Percentiles rank a stretch among this genome's conserved stretches.
These are phyloP conservation scores for Drosophila meridiana DNA, from an alignment of 2,888 invertebrate genomes.

Conservation along the genomic window DNA sequence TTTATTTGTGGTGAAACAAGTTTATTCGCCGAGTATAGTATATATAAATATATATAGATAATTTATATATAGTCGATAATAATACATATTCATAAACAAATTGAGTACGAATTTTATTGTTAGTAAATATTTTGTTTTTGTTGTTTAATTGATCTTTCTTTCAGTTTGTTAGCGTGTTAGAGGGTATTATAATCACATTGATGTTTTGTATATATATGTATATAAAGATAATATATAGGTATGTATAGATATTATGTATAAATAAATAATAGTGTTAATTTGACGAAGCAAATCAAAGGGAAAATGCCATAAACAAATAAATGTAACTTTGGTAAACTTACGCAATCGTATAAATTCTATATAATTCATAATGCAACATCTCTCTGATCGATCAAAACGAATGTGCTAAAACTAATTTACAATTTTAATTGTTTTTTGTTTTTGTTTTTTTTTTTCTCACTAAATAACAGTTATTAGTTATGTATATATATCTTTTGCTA, in stretches of 20 bases:
- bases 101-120: slow-evolving; percentile 65
- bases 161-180: slow-evolving; percentile 53
- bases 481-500: slow-evolving; percentile 3
- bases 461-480: slow-evolving; percentile 67
- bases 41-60: slow-evolving; percentile 58
- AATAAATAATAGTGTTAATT: slow-evolving; percentile 64
- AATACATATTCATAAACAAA: slow-evolving; percentile 74
- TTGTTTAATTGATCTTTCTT: slow-evolving; percentile 58
- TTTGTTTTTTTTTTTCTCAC: slow-evolving; percentile 34
- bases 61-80: slow-evolving; percentile 61
- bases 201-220: slow-evolving; percentile 52
- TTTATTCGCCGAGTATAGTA: slow-evolving; percentile 60
- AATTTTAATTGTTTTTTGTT: slow-evolving; percentile 14
- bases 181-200: slow-evolving; percentile 72
- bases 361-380: slow-evolving; percentile 36
- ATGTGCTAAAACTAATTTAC: slow-evolving; percentile 51
- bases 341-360: slow-evolving; percentile 76
- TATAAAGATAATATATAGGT: slow-evolving; percentile 18
- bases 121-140: slow-evolving; percentile 50
- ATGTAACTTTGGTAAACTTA: slow-evolving; percentile 78
- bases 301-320: slow-evolving; percentile 72
- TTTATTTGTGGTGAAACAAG: slow-evolving; percentile 44
- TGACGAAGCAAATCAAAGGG: slow-evolving; percentile 48
- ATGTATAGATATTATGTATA: slow-evolving; percentile 25
- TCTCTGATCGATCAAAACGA: slow-evolving; percentile 11